phyloP scores from a whole-genome alignment of 2,888 invertebrate species.

The Ypsolopha scabrella region DNA sequence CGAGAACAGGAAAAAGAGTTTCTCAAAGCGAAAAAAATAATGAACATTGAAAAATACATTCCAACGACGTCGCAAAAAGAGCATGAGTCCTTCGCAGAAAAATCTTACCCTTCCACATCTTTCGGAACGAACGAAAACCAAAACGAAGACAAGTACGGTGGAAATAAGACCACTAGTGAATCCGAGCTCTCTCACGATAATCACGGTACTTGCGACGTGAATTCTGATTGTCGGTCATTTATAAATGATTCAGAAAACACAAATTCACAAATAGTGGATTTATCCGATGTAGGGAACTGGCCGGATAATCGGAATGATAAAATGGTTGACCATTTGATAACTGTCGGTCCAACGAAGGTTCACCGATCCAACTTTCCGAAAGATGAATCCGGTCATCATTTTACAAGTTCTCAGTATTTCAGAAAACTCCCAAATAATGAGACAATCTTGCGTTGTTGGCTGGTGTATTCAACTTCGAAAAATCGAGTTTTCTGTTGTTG shows the following conservation, averaged over 20 bases:
- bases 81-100: slow-evolving; percentile 11
- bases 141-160: no score
- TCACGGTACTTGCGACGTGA: no score
- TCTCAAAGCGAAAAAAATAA: slow-evolving; percentile 11
- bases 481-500: slow-evolving; percentile 17
- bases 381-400: slow-evolving; percentile 11
- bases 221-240: no score
- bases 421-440: slow-evolving; percentile 14
- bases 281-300: slow-evolving; percentile 15
- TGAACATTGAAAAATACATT: slow-evolving; percentile 14
- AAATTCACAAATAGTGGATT: slow-evolving; percentile 11
- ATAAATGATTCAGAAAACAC: no score
- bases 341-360: slow-evolving; percentile 10
- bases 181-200: no score
- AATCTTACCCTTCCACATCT: slow-evolving; percentile 9
- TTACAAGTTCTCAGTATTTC: slow-evolving; percentile 11
- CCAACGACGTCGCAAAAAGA: slow-evolving; percentile 13
- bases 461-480: slow-evolving; percentile 14
- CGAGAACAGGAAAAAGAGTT: slow-evolving; percentile 9
- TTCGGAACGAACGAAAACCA: no score
- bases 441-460: slow-evolving; percentile 14
- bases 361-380: slow-evolving; percentile 9
- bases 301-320: slow-evolving; percentile 14
- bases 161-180: no score
- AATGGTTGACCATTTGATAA: slow-evolving; percentile 12